These are phyloP conservation scores for Listrodromus nycthemerus DNA, from an alignment of 2,888 invertebrate species.

Conservation along the genomic window DNA sequence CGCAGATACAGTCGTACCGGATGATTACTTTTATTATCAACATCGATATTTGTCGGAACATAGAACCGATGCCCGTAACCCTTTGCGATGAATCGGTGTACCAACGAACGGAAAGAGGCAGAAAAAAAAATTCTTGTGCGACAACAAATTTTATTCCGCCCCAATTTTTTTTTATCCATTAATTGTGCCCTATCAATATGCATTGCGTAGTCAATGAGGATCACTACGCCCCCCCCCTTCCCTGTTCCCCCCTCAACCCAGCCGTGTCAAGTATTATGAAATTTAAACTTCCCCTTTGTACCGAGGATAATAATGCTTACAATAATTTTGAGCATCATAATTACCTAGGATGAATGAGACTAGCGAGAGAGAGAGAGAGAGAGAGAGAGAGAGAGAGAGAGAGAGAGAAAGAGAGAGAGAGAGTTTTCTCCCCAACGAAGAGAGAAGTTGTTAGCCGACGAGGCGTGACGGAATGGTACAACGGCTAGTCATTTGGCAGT, in stretches of 20 bases:
- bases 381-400: no score
- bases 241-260: not conserved
- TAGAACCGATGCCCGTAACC: no score
- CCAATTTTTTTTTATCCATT: not conserved
- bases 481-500: constrained; percentile 58
- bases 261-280: constrained; percentile 5
- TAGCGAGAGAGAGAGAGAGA: constrained; percentile 8
- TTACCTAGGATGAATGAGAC: constrained; percentile 27
- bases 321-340: constrained; percentile 38
- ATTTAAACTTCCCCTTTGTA: constrained; percentile 15
- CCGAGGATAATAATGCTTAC: constrained; percentile 28
- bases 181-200: not conserved
- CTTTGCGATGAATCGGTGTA: no score
- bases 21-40: not conserved
- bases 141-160: not conserved
- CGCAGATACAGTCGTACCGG: no score
- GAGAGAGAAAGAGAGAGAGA: no score
- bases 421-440: not conserved
- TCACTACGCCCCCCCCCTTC: not conserved
- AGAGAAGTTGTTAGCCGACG: constrained; percentile 44
- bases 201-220: not conserved
- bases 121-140: not conserved
- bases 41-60: not conserved
- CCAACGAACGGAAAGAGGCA: not conserved
- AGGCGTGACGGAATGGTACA: constrained; percentile 48